Evolutionary conservation across 2,888 invertebrate genomes (phyloP).

Genomic region (Dyspetes luteomarginatus): DNA sequence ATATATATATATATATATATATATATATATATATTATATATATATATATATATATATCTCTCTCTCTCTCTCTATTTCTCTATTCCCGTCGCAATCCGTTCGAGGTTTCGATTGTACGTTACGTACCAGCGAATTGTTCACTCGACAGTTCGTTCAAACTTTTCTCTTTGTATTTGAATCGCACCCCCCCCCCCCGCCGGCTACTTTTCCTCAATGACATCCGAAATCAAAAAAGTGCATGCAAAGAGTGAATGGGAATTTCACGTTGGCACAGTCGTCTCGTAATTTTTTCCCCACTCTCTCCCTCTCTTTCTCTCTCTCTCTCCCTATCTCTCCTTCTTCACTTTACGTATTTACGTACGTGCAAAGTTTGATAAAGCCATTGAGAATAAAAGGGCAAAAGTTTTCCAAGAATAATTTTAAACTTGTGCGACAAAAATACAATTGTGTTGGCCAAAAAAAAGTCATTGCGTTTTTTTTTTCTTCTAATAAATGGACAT

Average conservation of each 20-base stretch:
- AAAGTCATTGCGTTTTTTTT: no score
- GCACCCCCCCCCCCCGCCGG: not conserved
- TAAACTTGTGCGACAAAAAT: no score
- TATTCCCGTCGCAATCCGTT: slow-evolving; percentile 24
- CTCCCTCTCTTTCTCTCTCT: not conserved
- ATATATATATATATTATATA: no score
- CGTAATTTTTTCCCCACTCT: slow-evolving; percentile 16
- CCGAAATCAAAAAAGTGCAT: slow-evolving; percentile 15
- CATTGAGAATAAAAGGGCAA: no score
- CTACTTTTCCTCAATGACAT: slow-evolving; percentile 50
- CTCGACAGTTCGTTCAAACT: slow-evolving; percentile 30
- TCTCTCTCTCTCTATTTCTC: not conserved
- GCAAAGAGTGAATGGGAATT: slow-evolving; percentile 35
- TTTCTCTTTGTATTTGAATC: not conserved
- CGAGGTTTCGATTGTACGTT: slow-evolving; percentile 41
- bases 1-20: no score
- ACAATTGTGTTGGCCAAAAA: no score
- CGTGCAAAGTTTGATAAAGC: no score
- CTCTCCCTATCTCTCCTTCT: not conserved
- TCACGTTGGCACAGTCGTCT: slow-evolving; percentile 18
- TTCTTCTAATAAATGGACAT: no score
- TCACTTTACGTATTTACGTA: no score
- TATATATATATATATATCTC: not conserved
- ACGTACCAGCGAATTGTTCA: slow-evolving; percentile 48
- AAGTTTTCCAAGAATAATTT: no score